A percentile compares a stretch with the other conserved stretches of the same genome.
phyloP scores from a whole-genome alignment of 2,888 invertebrate species.

The Adelognathus sp. region DNA sequence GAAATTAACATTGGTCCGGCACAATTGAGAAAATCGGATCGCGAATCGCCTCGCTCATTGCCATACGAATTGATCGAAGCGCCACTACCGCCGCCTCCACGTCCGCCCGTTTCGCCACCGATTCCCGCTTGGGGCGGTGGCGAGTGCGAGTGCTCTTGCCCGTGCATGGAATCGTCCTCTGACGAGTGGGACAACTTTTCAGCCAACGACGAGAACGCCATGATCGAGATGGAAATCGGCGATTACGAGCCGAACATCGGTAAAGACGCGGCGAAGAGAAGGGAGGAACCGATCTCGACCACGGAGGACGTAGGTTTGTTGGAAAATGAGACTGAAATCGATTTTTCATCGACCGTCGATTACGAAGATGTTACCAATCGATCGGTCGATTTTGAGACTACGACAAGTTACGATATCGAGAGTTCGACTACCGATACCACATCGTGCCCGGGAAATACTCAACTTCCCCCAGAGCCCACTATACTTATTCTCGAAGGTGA shows the following conservation, averaged over 20 bases:
- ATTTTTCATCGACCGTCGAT: constrained; percentile 41
- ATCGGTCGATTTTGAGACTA: constrained; percentile 50
- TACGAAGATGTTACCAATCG: constrained; percentile 41
- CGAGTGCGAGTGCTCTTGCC: constrained; percentile 89
- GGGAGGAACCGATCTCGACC: not conserved
- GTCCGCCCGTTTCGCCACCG: constrained; percentile 71
- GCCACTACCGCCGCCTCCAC: constrained; percentile 77
- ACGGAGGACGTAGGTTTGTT: constrained; percentile 54
- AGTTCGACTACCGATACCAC: constrained; percentile 72
- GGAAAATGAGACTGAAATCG: constrained; percentile 58
- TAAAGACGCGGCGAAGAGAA: constrained; percentile 3
- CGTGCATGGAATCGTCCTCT: constrained; percentile 83
- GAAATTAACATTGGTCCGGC: constrained; percentile 84
- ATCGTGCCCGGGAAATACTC: constrained; percentile 80
- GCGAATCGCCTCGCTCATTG: constrained; percentile 20
- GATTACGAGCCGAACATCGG: constrained; percentile 25
- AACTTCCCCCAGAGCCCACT: constrained; percentile 86
- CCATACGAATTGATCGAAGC: constrained; percentile 60
- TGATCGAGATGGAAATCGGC: constrained; percentile 45
- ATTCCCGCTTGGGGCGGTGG: constrained; percentile 84
- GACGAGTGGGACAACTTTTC: constrained; percentile 75
- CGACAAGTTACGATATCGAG: constrained; percentile 67
- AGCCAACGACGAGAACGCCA: constrained; percentile 46
- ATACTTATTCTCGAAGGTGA: constrained; percentile 94
- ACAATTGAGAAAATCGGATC: constrained; percentile 66